Evolutionary conservation across 2,113 vertebrate species (phyloP).

Genomic region (Phaetusa simplex): DNA sequence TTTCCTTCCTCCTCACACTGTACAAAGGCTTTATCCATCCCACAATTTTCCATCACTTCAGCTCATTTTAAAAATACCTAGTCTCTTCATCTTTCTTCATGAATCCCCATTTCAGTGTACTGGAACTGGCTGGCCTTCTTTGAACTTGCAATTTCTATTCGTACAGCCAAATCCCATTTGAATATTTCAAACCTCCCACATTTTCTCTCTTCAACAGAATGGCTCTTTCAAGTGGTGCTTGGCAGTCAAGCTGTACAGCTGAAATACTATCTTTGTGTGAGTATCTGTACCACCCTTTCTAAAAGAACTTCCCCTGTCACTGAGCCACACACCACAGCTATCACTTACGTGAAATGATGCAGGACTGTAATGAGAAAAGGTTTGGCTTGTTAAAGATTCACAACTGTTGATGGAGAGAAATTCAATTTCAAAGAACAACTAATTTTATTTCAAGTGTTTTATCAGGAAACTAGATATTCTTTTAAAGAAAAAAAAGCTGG

Average conservation of each 20-base stretch:
- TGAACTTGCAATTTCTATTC: not conserved
- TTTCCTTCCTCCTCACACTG: not conserved
- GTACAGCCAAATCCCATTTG: not conserved
- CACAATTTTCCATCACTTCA: not conserved
- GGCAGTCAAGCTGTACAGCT: not conserved
- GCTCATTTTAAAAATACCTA: not conserved
- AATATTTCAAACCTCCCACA: not conserved
- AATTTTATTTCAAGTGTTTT: not conserved
- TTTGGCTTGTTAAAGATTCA: not conserved
- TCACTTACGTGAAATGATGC: not conserved
- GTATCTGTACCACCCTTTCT: not conserved
- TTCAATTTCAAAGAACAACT: not conserved
- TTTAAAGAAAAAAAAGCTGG: not conserved
- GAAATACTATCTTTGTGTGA: not conserved
- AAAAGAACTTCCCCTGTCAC: not conserved
- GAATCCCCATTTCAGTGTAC: not conserved
- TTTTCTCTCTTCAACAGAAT: constrained; percentile 1
- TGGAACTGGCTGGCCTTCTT: not conserved
- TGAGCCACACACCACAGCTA: not conserved
- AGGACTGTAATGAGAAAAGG: not conserved
- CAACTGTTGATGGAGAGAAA: not conserved
- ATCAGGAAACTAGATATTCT: not conserved
- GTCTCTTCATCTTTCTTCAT: not conserved
- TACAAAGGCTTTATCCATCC: not conserved
- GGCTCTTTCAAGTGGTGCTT: constrained; percentile 28